Percentiles rank a stretch among this genome's conserved stretches.
Evolutionary conservation across 1,140 invertebrate genomes (phyloP).

Genomic region (Leptoteleia sp.): DNA sequence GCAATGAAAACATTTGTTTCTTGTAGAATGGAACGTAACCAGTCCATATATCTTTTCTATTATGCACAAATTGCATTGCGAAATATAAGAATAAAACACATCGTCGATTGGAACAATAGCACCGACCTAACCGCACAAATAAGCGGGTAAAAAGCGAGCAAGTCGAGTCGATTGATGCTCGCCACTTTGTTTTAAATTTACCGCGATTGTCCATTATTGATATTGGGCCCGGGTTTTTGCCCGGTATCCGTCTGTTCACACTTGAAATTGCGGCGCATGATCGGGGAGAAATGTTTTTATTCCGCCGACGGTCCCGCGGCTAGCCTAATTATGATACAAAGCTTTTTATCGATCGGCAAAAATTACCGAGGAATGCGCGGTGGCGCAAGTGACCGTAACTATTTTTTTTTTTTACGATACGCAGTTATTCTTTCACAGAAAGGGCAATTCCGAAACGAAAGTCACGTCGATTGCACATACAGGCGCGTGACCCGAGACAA

Average conservation of each 20-base stretch:
- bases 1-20: no score
- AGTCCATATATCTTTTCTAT: no score
- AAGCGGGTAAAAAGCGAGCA: conserved; percentile 7
- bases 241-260: conserved; percentile 36
- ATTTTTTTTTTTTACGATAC: conserved; percentile 63
- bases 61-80: conserved; percentile 24
- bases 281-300: conserved; percentile 31
- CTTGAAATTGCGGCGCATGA: conserved; percentile 28
- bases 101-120: conserved; percentile 22
- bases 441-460: conserved; percentile 56
- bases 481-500: conserved; percentile 23
- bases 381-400: conserved; percentile 62
- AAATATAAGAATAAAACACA: conserved; percentile 27
- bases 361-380: conserved; percentile 57
- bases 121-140: conserved; percentile 15
- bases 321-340: conserved; percentile 61
- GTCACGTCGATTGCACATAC: conserved; percentile 52
- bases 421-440: conserved; percentile 58
- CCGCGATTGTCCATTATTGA: conserved; percentile 16
- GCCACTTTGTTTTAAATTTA: conserved; percentile 1
- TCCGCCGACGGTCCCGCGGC: conserved; percentile 36
- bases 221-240: conserved; percentile 35
- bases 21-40: no score
- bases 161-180: not conserved
- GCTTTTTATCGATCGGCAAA: conserved; percentile 55